Base-by-base conservation (phyloP, 1,140 invertebrate genomes). In the Ceratina japonica region DNA sequence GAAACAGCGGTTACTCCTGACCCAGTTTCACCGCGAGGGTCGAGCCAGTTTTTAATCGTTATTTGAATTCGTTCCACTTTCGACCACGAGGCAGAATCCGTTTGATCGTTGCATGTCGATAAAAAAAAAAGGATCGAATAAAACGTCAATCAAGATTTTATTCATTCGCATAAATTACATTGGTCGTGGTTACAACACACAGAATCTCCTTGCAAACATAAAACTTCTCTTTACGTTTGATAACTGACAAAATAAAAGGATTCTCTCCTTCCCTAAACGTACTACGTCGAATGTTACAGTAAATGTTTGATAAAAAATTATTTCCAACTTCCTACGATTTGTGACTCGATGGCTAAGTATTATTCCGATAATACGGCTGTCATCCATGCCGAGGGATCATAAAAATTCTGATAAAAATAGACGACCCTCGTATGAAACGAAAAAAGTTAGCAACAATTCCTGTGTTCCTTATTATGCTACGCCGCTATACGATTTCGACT, bases 41-140 rank as follows among this genome's bases (percentile, higher is more conserved):
- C 20, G 22, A 69, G 56, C 65, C 49, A 69, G 54, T 75, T 75
- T 75, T 75, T 75, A 75, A 75, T 75, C 74, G 74, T 75, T 75
- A 75, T 69, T 75, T 31, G 63, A 75, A 75, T 69, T 69, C 37
- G 64, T 69, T 68, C 54, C 22, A 75, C 64, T 75, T 69, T 68
- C 37, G 12, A 75, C 58, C 22, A 15, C 8, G 64, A 68, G n/a
- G 37, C 37, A 44, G 37, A 10, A 44, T 44, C 10, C 37, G 37
- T 7, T 44, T 44, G 37, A 44, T 44, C 37, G 5, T 44, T 10
- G 37, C 37, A 10, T 44, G 37, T 44, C 37, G 37, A 44, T 44
- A 44, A 44, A 7, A 44, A n/a, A n/a, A 44, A 44, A 0, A 44
- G 37, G 37, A 10, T 44, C 10, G 3, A 13, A 37, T 3, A n/a